Base-by-base conservation (phyloP, 2,888 invertebrate species). In the Nymphalis urticae region DNA sequence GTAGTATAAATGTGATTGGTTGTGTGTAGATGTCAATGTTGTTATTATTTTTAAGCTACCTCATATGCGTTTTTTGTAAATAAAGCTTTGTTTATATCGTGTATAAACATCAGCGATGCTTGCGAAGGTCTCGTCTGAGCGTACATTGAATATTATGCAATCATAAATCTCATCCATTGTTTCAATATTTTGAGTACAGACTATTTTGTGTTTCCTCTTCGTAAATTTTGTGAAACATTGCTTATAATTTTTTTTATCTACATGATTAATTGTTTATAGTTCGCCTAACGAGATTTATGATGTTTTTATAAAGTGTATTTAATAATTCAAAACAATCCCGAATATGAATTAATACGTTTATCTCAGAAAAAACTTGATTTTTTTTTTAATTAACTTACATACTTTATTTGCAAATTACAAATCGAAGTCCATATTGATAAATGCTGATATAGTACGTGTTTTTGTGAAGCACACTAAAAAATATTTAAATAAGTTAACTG, bases 41-140 rank as follows among this genome's bases (percentile, higher is more conserved):
- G 8, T 16, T 73, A 71, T 76, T 77, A 77, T 77, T 80, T 78
- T 76, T 73, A 73, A 75, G 75, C 70, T 69, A 75, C 75, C 75
- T 76, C 75, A 76, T 76, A 76, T 75, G 71, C 66, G 71, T 54
- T 70, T n/a, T 72, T 64, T 66, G 66, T 76, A 74, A 74, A 76
- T 71, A 72, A 62, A 8, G 60, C n/a, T 48, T 51, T 75, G 75
- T 79, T 77, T 77, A 73, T 72, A 68, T 71, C 48, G 36, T 61
- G 58, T 54, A 70, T 62, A 58, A 69, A 72, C 72, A 71, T 60
- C 62, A 62, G 54, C 48, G 47, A 47, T 27, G 69, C 68, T 69
- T 70, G 74, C 72, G 69, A 68, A 66, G 69, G 66, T 48, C 56
- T 51, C 62, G 60, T 59, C 67, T 24, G 61, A 42, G 24, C 66